A percentile compares a stretch with the other conserved stretches of the same genome.
Evolutionary conservation across 2,797 vertebrate genomes (phyloP).

Genomic region (Falco novaeseelandiae): DNA sequence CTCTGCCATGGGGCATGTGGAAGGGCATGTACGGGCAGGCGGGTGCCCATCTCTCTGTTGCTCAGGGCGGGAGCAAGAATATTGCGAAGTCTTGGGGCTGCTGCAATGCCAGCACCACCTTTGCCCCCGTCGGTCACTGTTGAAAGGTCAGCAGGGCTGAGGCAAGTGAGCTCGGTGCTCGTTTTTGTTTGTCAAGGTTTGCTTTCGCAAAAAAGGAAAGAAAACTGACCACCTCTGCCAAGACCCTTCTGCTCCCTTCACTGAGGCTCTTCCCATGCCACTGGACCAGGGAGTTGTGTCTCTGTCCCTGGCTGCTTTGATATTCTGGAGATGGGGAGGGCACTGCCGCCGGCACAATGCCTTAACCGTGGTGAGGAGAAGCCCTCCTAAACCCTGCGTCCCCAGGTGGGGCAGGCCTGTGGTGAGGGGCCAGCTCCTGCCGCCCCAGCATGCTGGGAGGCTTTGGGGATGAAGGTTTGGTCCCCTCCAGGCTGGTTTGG

Average conservation of each 20-base stretch:
- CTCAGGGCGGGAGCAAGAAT: fast-evolving
- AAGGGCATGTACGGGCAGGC: fast-evolving
- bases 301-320: background rate
- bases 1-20: background rate
- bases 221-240: background rate
- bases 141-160: background rate
- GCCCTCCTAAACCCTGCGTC: no score
- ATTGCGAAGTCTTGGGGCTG: background rate
- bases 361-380: background rate
- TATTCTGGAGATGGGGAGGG: background rate
- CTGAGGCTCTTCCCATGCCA: fast-evolving
- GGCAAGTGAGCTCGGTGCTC: fast-evolving
- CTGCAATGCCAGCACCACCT: background rate
- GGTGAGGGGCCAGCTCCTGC: background rate
- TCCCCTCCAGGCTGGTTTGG: background rate
- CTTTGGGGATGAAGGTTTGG: background rate
- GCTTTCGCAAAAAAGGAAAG: background rate
- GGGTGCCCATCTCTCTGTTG: fast-evolving
- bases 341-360: fast-evolving
- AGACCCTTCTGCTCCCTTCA: background rate
- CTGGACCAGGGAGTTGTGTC: background rate
- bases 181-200: background rate
- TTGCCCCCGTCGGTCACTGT: background rate
- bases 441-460: background rate
- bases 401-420: background rate